phyloP scores from a whole-genome alignment of 2,113 vertebrate genomes.

The Cynoglossus semilaevis region DNA sequence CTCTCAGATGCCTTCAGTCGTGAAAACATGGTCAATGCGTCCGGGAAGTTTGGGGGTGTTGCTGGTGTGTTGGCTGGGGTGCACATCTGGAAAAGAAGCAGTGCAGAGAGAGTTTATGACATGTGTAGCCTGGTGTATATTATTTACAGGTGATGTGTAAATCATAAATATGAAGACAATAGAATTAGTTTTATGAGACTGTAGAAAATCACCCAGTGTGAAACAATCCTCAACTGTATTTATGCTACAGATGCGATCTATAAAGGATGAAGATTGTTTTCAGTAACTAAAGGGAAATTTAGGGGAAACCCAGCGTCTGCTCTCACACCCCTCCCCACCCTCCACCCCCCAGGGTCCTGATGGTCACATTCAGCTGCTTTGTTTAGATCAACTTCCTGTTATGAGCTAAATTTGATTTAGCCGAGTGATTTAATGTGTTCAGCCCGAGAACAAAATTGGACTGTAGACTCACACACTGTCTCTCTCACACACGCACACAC shows the following conservation, averaged over 20 bases:
- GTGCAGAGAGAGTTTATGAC: neutral
- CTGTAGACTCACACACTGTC: neutral
- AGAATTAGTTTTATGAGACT: too few relatives aligned
- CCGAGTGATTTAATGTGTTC: neutral
- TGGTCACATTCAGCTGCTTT: slow-evolving; percentile 15
- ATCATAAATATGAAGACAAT: too few relatives aligned
- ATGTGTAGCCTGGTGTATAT: too few relatives aligned
- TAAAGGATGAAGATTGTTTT: slow-evolving; percentile 3
- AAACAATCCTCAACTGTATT: neutral
- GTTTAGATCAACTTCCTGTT: slow-evolving; percentile 56
- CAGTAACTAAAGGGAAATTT: slow-evolving; percentile 28
- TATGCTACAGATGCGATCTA: neutral
- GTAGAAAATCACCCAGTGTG: too few relatives aligned
- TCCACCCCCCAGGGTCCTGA: slow-evolving; percentile 26
- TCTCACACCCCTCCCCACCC: slow-evolving; percentile 18
- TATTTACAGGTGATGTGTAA: too few relatives aligned
- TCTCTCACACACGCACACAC: neutral
- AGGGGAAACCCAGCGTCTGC: slow-evolving; percentile 49
- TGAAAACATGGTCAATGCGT: slow-evolving; percentile 96
- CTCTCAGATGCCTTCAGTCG: slow-evolving; percentile 94
- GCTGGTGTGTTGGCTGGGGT: slow-evolving; percentile 97
- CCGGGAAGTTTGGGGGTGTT: slow-evolving; percentile 95
- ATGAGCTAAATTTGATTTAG: slow-evolving; percentile 11
- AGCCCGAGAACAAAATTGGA: neutral
- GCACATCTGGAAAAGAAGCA: slow-evolving; percentile 84